Conservation (phyloP, 2,113 vertebrate species). For the Spilogale gracilis region DNA sequence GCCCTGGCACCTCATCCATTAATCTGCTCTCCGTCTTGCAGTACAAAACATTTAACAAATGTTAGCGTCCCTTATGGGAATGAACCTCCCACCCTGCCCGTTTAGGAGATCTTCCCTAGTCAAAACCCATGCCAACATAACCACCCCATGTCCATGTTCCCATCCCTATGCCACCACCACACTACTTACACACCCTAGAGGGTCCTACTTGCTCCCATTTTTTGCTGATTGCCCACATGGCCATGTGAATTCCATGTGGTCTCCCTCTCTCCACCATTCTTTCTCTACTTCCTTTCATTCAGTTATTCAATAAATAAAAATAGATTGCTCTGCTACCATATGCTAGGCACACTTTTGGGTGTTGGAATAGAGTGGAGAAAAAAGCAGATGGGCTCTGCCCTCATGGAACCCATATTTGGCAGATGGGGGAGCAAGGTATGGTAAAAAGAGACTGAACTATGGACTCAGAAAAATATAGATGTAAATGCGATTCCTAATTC, state of each 20-base stretch:
- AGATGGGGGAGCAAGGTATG: not conserved
- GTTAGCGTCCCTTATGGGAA: not conserved
- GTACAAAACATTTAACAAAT: not conserved
- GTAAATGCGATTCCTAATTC: not conserved
- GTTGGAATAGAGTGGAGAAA: too few species aligned
- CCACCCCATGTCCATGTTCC: too few species aligned
- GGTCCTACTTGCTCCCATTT: too few species aligned
- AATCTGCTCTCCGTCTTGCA: not conserved
- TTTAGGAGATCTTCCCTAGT: not conserved
- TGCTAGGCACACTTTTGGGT: not conserved
- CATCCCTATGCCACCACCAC: rapidly evolving
- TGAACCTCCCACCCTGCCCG: too few species aligned
- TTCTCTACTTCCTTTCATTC: rapidly evolving
- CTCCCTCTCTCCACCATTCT: not conserved
- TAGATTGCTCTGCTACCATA: rapidly evolving
- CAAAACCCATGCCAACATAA: not conserved
- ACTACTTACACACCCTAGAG: rapidly evolving
- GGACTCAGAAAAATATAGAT: not conserved
- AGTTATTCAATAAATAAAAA: not conserved
- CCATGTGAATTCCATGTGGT: not conserved
- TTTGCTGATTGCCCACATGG: too few species aligned
- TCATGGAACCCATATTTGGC: not conserved
- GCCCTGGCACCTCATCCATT: rapidly evolving
- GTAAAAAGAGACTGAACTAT: not conserved
- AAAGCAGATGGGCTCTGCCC: too few species aligned